Base-by-base conservation (phyloP, 2,888 invertebrate genomes). In the Sinhomidia bicolor region DNA sequence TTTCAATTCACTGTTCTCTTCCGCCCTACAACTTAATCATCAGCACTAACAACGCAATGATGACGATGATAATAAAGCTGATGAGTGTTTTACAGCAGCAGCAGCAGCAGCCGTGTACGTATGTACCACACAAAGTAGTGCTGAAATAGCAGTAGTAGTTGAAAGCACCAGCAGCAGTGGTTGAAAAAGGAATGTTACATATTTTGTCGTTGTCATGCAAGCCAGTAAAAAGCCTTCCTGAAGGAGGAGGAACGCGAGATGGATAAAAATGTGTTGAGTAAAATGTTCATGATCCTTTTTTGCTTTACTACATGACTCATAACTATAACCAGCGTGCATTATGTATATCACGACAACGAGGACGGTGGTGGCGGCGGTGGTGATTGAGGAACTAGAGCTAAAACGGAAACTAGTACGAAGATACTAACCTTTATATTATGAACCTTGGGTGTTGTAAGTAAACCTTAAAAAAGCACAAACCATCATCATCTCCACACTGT, bases 391-490 rank as follows among this genome's bases (percentile, higher is more conserved):
- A 87, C 47, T 82, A 74, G 76, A 44, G 65, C 76, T 82, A 81
- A 74, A 87, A 88, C 78, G 88, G 83, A 88, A 83, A 60, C 60
- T 78, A 47, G 54, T n/a, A n/a, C n/a, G n/a, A n/a, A n/a, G 83
- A 88, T 65, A 36, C 32, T 82, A 88, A 88, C 82, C 78, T 88
- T 88, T 88, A 88, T 88, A 32, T 65, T 65, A 88, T 82, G 76
- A 82, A 88, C 65, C 78, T 82, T 57, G 87, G 74, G 81, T 57
- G 32, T 44, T 57, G 32, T 44, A 17, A 82, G 82, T 54, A 29
- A 12, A 29, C 74, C 41, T 44, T 47, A n/a, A 47, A 65, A 65
- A 65, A 65, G 32, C 36, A 20, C 65, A 60, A 32, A 71, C 71
- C 71, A 44, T 47, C 74, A 20, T 44, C 41, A 47, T 74, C 44